Base-by-base conservation (phyloP, 2,113 vertebrate species). In the Periophthalmodon schlosseri region DNA sequence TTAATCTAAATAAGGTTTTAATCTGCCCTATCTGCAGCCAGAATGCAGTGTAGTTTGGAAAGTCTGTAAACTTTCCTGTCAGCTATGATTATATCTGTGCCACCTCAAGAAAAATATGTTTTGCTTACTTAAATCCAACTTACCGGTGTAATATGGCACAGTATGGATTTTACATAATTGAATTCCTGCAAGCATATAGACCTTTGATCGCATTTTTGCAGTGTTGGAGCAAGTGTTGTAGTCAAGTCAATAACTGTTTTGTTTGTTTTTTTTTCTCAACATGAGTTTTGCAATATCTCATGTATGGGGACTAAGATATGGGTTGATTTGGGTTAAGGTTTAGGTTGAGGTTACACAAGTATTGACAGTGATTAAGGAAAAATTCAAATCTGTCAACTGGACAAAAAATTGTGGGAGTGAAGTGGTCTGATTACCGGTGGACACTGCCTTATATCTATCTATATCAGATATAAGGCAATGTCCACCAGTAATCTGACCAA, bases 1-100 rank as follows among this genome's bases (percentile, higher is more conserved):
- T 84, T 67, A 64, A 82, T 77, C 65, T 69, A 67, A 81, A 83
- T 69, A 78, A 79, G 71, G 44, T 72, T 75, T 82, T 74, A 75
- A 78, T 81, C 78, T 82, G 68, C 36, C 49, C 72, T 5, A 70
- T 68, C 76, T 69, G 72, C 46, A 68, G 60, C 66, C 54, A 36
- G 44, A 69, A 69, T 13, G 36, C 28, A 72, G 68, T 64, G 52
- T 36, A 46, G 60, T 77, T 69, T 57, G 54, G 68, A 70, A 54
- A 47, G 46, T 67, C 46, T 61, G 68, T 74, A 57, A 84, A 86
- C 70, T 73, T 69, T 73, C 72, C 74, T 81, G 66, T 84, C 76
- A 71, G 34, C n/a, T 61, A 1, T 67, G 72, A 86, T 78, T 61
- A 84, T 79, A 78, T 79, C 21, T 73, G 61, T 46, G 69, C 23